Evolutionary conservation across 2,888 invertebrate species (phyloP), one percentile per base, ranked within the genome.

Genomic region (Aplocera efformata): DNA sequence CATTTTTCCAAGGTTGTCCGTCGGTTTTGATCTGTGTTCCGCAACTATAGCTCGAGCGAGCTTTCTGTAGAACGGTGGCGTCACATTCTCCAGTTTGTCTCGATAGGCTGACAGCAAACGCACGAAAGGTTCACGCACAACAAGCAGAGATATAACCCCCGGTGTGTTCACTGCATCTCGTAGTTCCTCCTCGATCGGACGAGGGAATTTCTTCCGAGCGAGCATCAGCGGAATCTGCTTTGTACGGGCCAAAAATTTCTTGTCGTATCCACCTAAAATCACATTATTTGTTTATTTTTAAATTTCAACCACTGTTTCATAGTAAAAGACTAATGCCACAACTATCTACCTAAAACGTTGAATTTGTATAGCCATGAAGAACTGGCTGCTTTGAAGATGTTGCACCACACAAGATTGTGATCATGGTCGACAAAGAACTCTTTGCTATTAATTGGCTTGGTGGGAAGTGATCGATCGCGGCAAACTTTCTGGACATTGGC

Each of bases 321-420:
- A 17, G 13, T 17, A 17, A 17, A 3, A 17, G 2, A 17, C 2
- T 17, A n/a, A 17, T 17, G 13, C 3, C 13, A 17, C 13, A 32
- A n/a, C n/a, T 36, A 32, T 56, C 55, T 67, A 81, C 93, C 93
- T 45, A 94, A 86, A 61, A 93, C 89, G 75, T 94, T 93, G 65
- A 94, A 93, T 75, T 93, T 93, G 72, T 94, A 93, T 81, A 94
- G 89, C 94, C 94, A 94, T 6, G 92, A 93, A n/a, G 94, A 93
- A 58, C 94, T 94, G 11, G 93, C 93, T 22, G 93, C 93, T 82
- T 93, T 93, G 66, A 93, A 93, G 52, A 93, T 90, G 67, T 93
- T 93, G 66, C 93, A 93, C 93, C 93, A 93, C 29, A 93, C 91
- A 28, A 94, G 78, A 60, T 90, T 92, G 57, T 93, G 91, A 37